Percentiles rank a stretch among this genome's conserved stretches.
These are phyloP conservation scores for Psophia crepitans DNA, from an alignment of 2,113 vertebrate genomes.

Conservation along the genomic window DNA sequence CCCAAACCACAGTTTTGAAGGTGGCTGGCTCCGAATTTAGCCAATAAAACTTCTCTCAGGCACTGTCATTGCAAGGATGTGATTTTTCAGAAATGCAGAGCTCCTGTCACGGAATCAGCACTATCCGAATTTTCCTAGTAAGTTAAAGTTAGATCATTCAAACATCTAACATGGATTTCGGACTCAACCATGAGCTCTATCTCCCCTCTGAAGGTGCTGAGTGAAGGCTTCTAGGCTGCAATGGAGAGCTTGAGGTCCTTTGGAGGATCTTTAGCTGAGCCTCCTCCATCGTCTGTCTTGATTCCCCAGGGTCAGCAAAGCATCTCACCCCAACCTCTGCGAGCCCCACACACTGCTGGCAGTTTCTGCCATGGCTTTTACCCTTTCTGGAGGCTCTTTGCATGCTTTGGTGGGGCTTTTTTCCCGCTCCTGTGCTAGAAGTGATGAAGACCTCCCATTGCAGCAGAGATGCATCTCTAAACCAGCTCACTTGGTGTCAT, in stretches of 20 bases:
- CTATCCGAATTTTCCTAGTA: background rate
- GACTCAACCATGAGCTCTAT: background rate
- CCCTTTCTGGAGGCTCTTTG: background rate
- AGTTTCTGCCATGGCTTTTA: background rate
- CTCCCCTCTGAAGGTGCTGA: background rate
- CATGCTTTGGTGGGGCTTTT: background rate
- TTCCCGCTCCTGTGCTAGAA: background rate
- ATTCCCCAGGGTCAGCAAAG: background rate
- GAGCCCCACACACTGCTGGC: background rate
- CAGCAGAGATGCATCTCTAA: background rate
- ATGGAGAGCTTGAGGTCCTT: background rate
- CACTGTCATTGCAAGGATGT: background rate
- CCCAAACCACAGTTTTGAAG: background rate
- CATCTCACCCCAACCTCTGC: rapidly evolving
- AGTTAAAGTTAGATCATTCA: background rate
- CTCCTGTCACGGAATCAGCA: background rate
- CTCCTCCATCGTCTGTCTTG: rapidly evolving
- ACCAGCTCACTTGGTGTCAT: background rate
- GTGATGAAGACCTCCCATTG: background rate
- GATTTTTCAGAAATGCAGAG: background rate
- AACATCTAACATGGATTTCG: background rate
- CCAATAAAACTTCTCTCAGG: background rate
- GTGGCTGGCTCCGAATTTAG: background rate
- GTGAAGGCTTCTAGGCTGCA: background rate
- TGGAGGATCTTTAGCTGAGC: background rate